Conservation (phyloP, 1,140 invertebrate species). For the Drosophila saltans region DNA sequence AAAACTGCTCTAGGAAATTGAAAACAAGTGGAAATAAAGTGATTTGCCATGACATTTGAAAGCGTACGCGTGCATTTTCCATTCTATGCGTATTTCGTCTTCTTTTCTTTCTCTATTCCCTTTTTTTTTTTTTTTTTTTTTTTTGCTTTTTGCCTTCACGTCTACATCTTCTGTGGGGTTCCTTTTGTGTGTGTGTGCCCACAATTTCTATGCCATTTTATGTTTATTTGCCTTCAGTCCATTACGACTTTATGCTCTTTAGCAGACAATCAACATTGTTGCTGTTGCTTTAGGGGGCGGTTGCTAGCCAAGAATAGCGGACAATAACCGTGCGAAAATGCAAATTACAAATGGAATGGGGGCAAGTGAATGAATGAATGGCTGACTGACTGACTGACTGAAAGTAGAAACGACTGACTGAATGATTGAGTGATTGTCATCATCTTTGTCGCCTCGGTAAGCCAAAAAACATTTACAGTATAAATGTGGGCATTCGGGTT, state of each 20-base stretch:
- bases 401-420: constrained; percentile 30
- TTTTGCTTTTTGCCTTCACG: constrained; percentile 15
- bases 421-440: constrained; percentile 65
- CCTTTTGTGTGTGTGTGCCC: constrained; percentile 64
- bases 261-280: constrained; percentile 79
- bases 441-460: constrained; percentile 6
- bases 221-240: constrained; percentile 80
- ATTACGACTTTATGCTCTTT: constrained; percentile 81
- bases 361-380: constrained; percentile 24
- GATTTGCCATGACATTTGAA: constrained; percentile 74
- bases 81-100: constrained; percentile 42
- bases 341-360: constrained; percentile 64
- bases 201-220: constrained; percentile 77
- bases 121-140: constrained; percentile 1
- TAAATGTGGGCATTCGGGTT: constrained; percentile 36
- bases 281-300: constrained; percentile 18
- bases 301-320: constrained; percentile 24
- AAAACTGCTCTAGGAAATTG: constrained; percentile 55
- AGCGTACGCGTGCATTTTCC: constrained; percentile 73
- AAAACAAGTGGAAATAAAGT: constrained; percentile 82
- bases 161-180: not conserved
- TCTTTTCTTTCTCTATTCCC: not conserved
- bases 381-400: constrained; percentile 40
- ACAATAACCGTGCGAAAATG: constrained; percentile 77
- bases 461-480: constrained; percentile 42